These are phyloP conservation scores for Melinaea marsaeus DNA, from an alignment of 2,888 invertebrate genomes.

Conservation along the genomic window DNA sequence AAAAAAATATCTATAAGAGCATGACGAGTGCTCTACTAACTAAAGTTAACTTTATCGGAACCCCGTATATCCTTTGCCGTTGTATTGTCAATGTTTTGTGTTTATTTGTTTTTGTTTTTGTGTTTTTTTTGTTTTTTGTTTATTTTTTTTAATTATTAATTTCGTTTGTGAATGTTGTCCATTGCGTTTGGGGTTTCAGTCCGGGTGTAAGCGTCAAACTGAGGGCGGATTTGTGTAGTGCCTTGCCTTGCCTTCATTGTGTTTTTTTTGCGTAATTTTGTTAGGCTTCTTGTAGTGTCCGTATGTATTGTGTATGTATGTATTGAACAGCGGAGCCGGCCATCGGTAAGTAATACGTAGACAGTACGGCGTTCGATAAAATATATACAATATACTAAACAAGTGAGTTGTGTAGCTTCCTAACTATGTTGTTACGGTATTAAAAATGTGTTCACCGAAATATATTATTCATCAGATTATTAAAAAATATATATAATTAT, in stretches of 20 bases:
- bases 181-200: constrained; percentile 59
- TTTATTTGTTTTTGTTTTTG: constrained; percentile 52
- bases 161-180: constrained; percentile 68
- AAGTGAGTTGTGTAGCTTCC: constrained; percentile 60
- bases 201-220: constrained; percentile 67
- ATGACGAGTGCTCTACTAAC: constrained; percentile 70
- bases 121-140: constrained; percentile 44
- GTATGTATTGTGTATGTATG: constrained; percentile 59
- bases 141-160: constrained; percentile 47
- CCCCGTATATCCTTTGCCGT: constrained; percentile 64
- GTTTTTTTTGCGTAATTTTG: constrained; percentile 66
- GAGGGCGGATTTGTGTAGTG: constrained; percentile 56
- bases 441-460: constrained; percentile 51
- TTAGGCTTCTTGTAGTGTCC: constrained; percentile 74
- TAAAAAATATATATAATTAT: neutral
- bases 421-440: constrained; percentile 45
- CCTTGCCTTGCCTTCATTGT: constrained; percentile 69
- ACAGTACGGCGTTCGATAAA: constrained; percentile 43
- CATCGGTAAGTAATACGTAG: constrained; percentile 63
- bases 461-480: neutral
- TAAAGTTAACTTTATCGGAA: constrained; percentile 50
- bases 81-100: constrained; percentile 59
- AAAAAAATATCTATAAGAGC: constrained; percentile 52
- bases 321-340: constrained; percentile 43
- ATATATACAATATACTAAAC: constrained; percentile 41